These are phyloP conservation scores for Pterocles gutturalis DNA, from an alignment of 2,113 vertebrate genomes.

Conservation along the genomic window DNA sequence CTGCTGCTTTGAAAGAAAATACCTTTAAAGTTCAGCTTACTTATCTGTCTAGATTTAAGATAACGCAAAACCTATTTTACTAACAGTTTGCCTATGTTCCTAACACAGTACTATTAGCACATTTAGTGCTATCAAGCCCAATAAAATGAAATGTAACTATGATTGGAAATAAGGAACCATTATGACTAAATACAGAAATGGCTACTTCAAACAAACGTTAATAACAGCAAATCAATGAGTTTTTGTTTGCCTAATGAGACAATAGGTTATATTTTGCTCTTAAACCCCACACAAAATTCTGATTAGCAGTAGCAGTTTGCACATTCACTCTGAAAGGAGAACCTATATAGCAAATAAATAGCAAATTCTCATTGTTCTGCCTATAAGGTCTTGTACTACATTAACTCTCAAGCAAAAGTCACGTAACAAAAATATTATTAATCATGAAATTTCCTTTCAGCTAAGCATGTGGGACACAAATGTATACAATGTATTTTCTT, in stretches of 20 bases:
- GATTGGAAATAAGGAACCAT: constrained; percentile 36
- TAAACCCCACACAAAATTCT: not conserved
- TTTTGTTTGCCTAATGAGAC: not conserved
- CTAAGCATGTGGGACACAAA: not conserved
- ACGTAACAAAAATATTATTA: not conserved
- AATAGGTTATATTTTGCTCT: not conserved
- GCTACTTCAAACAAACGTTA: constrained; percentile 18
- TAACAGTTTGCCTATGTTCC: constrained; percentile 53
- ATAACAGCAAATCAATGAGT: not conserved
- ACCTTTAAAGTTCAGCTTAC: constrained; percentile 68
- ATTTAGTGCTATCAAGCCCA: constrained; percentile 46
- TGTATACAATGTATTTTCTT: not conserved
- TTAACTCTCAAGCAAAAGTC: not conserved
- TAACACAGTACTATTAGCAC: constrained; percentile 53
- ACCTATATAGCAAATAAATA: not conserved
- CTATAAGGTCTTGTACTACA: not conserved
- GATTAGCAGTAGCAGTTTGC: not conserved
- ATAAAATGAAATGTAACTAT: constrained; percentile 35
- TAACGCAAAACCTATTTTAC: constrained; percentile 64
- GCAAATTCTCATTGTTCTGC: not conserved
- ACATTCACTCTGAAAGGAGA: not conserved
- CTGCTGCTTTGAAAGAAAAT: constrained; percentile 78
- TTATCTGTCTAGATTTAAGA: constrained; percentile 67
- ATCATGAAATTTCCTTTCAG: not conserved
- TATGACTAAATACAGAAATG: constrained; percentile 47